Conservation (phyloP, 2,113 vertebrate species). For the Phrynocephalus versicolor region DNA sequence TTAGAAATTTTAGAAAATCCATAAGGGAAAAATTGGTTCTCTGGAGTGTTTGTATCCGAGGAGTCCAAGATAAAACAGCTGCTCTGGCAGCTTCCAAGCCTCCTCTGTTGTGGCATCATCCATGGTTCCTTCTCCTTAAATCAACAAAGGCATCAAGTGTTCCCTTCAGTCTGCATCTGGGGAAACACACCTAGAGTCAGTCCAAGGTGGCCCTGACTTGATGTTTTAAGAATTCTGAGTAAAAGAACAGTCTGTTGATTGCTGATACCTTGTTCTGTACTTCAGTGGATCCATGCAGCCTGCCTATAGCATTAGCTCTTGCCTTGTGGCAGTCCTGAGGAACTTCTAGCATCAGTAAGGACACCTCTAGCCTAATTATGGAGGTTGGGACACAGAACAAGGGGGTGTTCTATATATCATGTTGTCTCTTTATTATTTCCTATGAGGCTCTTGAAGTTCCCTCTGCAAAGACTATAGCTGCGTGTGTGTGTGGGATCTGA, state of each 20-base stretch:
- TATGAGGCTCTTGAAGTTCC: no score
- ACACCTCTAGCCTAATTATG: neutral
- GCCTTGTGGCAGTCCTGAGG: neutral
- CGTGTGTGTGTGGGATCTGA: no score
- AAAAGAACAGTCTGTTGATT: neutral
- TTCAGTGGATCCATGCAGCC: neutral
- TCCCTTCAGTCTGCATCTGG: neutral
- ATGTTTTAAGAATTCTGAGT: neutral
- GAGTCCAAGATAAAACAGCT: neutral
- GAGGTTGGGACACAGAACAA: neutral
- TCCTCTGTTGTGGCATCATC: neutral
- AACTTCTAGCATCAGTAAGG: neutral
- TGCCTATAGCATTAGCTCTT: neutral
- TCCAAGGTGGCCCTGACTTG: neutral
- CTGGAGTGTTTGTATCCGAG: neutral
- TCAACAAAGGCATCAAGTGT: neutral
- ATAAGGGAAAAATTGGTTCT: neutral
- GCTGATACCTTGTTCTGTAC: neutral
- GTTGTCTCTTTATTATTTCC: neutral
- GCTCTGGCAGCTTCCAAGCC: neutral
- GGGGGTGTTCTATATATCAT: fast-evolving
- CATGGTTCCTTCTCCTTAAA: neutral
- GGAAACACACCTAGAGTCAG: neutral
- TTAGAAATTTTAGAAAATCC: neutral
- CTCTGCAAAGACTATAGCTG: no score